Base-by-base conservation (phyloP, 2,888 invertebrate species). In the Teinopalpus imperialis region DNA sequence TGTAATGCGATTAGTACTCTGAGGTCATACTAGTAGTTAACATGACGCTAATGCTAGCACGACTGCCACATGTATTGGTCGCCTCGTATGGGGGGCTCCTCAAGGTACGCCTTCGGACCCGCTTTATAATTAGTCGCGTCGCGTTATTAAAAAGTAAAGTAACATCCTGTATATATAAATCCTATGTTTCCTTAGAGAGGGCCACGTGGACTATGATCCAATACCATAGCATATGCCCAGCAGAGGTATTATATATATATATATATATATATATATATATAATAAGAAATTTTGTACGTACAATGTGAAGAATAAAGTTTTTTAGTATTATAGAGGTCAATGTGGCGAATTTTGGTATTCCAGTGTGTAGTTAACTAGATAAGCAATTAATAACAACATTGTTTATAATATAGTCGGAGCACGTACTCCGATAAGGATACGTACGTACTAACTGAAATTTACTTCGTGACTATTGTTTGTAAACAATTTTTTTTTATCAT, bases 351-450 rank as follows among this genome's bases (percentile, higher is more conserved):
- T 39, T 29, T 13, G 13, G 9, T 13, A 18, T 10, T 20, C 6
- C 4, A 7, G 13, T 30, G 7, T 8, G 30, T 14, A 23, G 20
- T 9, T 1, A 1, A 9, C 9, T 9, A 9, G 41, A 41, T 41
- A 41, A 41, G 9, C 14, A 23, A 27, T 12, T 29, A 39, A n/a
- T n/a, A n/a, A 39, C 29, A 18, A 18, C 9, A 23, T 13, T 31
- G 41, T 41, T 31, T 31, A 41, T 31, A 24, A 7, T 37, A 27
- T 39, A n/a, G 23, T 23, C 16, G 7, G 13, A 14, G 31, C 41
- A 41, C 31, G 16, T 41, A 24, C n/a, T 23, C 7, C 7, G 31
- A 31, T 24, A 41, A 24, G n/a, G 3, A 12, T 9, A 14, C 31
- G 9, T 32, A 10, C 23, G 23, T 24, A 41, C 31, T 13, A 9